These are phyloP conservation scores for Shinisaurus crocodilurus DNA, from an alignment of 2,113 vertebrate genomes.

Conservation along the genomic window DNA sequence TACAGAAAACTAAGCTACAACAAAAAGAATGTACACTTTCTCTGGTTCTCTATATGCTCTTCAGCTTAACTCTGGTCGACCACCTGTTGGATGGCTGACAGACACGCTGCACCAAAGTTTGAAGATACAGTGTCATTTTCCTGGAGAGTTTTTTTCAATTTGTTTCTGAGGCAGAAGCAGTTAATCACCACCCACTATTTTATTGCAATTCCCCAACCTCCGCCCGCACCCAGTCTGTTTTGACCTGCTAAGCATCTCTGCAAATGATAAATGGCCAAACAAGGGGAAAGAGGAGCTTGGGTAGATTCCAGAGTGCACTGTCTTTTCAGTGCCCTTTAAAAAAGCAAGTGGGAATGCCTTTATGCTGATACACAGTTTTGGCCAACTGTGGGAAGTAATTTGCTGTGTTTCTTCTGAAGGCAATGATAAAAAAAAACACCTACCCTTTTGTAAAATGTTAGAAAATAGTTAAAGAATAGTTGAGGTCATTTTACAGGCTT, in stretches of 20 bases:
- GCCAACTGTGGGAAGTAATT: not conserved
- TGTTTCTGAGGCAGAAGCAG: constrained; percentile 29
- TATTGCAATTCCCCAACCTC: constrained; percentile 45
- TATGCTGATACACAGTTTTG: not conserved
- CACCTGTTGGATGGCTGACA: not conserved
- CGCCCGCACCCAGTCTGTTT: not conserved
- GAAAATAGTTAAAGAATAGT: not conserved
- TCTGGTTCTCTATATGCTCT: not conserved
- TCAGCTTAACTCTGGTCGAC: not conserved
- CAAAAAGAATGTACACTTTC: rapidly evolving
- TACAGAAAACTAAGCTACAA: not conserved
- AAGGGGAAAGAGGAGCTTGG: not conserved
- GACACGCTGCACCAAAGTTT: not conserved
- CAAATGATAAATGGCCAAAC: not conserved
- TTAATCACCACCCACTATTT: constrained; percentile 47
- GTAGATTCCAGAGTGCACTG: not conserved
- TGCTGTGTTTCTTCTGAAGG: not conserved
- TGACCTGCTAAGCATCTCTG: not conserved
- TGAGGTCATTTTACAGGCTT: constrained; percentile 31
- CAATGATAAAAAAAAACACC: constrained; percentile 11
- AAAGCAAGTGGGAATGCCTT: constrained; percentile 5
- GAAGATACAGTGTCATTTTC: not conserved
- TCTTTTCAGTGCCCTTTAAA: constrained; percentile 1
- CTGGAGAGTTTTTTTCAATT: not conserved
- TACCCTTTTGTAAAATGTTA: constrained; percentile 5